These are phyloP conservation scores for Lepidurus couesii DNA, from an alignment of 1,140 invertebrate species.

Conservation along the genomic window DNA sequence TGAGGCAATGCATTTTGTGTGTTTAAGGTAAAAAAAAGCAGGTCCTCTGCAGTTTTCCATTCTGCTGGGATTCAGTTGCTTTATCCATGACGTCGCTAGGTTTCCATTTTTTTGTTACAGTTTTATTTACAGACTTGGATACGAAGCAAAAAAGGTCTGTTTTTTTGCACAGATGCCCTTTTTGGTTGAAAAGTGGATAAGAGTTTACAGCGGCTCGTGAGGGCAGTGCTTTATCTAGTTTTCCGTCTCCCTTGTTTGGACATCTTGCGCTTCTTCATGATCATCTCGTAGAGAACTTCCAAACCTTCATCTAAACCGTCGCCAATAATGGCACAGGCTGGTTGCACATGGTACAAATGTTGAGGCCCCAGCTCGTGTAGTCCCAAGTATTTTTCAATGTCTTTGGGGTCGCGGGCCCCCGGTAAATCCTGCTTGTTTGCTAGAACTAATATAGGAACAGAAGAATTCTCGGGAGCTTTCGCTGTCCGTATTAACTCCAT, in stretches of 20 bases:
- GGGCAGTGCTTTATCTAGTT: neutral
- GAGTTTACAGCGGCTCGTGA: neutral
- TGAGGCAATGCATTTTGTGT: neutral
- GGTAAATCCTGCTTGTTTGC: constrained; percentile 93
- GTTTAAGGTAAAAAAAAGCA: neutral
- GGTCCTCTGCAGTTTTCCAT: neutral
- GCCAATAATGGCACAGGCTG: constrained; percentile 91
- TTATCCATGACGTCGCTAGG: neutral
- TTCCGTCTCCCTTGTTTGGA: constrained; percentile 53
- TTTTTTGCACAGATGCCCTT: neutral
- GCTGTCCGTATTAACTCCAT: constrained; percentile 85
- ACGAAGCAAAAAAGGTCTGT: neutral
- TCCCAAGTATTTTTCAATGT: constrained; percentile 78
- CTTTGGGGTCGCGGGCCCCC: constrained; percentile 74
- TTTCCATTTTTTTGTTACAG: too few relatives aligned
- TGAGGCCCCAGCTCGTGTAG: constrained; percentile 65
- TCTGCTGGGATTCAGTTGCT: neutral
- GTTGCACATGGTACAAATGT: constrained; percentile 80
- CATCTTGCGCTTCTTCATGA: constrained; percentile 82
- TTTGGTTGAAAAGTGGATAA: neutral
- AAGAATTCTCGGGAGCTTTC: constrained; percentile 77
- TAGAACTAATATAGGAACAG: constrained; percentile 81
- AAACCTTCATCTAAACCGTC: constrained; percentile 92
- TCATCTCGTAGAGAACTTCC: constrained; percentile 89
- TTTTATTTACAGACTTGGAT: too few relatives aligned